Percentiles rank a stretch among this genome's conserved stretches.
These are phyloP conservation scores for Perca fluviatilis DNA, from an alignment of 2,113 vertebrate genomes.

Conservation along the genomic window DNA sequence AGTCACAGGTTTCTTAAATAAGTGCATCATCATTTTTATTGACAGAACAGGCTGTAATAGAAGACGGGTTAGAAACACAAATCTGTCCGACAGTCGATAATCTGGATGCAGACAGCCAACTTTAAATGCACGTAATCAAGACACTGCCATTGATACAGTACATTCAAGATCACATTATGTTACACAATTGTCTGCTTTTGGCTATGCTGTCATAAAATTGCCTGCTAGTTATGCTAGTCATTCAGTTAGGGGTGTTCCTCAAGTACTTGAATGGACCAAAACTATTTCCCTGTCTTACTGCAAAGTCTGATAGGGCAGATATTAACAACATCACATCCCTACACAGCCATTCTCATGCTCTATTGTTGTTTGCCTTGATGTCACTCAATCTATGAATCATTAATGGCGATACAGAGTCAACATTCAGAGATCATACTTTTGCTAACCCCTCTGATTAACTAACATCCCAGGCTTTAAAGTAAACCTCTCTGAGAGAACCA, in stretches of 20 bases:
- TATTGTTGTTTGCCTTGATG: background rate
- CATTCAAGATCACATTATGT: slow-evolving; percentile 24
- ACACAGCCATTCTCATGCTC: background rate
- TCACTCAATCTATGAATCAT: background rate
- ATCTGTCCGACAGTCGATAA: background rate
- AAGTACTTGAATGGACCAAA: background rate
- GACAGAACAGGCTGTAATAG: background rate
- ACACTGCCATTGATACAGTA: slow-evolving; percentile 16
- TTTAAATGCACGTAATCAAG: slow-evolving; percentile 46
- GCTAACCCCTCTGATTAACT: background rate
- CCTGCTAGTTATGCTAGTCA: background rate
- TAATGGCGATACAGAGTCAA: slow-evolving; percentile 26
- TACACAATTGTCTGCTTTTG: slow-evolving; percentile 15
- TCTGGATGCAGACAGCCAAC: background rate
- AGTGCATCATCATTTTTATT: slow-evolving; percentile 7
- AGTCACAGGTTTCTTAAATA: slow-evolving; percentile 12
- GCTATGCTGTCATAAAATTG: background rate
- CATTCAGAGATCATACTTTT: background rate
- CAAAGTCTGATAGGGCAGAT: background rate
- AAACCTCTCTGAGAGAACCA: slow-evolving; percentile 14
- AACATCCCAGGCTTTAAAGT: slow-evolving; percentile 1
- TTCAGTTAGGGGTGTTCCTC: background rate
- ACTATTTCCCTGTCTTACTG: slow-evolving; percentile 3
- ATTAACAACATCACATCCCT: background rate
- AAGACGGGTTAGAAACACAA: background rate